Percentiles rank a stretch among this genome's conserved stretches.
Evolutionary conservation across 2,113 vertebrate species (phyloP).

Genomic region (Aldabrachelys gigantea): DNA sequence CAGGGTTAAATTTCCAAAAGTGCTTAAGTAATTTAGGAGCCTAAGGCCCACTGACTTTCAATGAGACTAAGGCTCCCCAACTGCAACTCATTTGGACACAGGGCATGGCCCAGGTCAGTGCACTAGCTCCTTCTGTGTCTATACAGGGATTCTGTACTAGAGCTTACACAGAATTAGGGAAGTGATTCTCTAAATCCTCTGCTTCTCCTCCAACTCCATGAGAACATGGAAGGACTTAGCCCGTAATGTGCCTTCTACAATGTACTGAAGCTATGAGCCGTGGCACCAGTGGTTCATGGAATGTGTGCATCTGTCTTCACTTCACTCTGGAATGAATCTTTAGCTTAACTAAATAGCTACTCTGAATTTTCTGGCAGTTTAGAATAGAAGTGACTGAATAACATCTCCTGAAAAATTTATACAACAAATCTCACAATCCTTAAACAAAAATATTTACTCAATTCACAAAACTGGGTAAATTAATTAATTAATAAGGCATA

Average conservation of each 20-base stretch:
- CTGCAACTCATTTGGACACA: neutral
- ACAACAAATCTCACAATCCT: neutral
- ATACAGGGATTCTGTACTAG: neutral
- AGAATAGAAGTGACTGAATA: neutral
- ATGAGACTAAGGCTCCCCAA: conserved; percentile 35
- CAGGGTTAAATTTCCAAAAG: conserved; percentile 43
- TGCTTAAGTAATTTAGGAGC: neutral
- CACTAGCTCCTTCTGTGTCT: neutral
- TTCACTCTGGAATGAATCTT: neutral
- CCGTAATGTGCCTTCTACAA: neutral
- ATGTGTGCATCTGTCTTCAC: neutral
- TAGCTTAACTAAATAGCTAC: neutral
- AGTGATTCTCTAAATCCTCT: neutral
- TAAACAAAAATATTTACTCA: neutral
- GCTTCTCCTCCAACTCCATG: neutral
- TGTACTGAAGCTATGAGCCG: neutral
- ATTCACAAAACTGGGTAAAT: neutral
- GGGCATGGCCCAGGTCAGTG: neutral
- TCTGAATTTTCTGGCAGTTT: conserved; percentile 22
- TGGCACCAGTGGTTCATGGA: neutral
- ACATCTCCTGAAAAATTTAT: neutral
- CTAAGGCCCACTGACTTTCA: conserved; percentile 63
- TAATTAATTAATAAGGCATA: neutral
- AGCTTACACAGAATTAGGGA: neutral
- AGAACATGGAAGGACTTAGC: neutral